A percentile compares a stretch with the other conserved stretches of the same genome.
Evolutionary conservation across 2,888 invertebrate species (phyloP).

Genomic region (Napeogenes sylphis): DNA sequence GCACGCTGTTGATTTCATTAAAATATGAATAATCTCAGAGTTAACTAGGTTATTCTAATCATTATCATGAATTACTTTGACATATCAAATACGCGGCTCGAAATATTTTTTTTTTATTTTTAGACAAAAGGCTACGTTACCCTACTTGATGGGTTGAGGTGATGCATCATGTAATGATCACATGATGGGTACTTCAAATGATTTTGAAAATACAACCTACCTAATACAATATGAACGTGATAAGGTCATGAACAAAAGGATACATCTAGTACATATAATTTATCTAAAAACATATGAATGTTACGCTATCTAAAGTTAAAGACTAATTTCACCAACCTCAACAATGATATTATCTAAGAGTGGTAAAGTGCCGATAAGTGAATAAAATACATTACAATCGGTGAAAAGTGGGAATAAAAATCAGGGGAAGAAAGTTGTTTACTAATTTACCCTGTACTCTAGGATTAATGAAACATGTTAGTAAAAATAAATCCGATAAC

Average conservation of each 20-base stretch:
- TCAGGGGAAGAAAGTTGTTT: constrained; percentile 64
- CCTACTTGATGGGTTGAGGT: constrained; percentile 70
- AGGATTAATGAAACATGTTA: constrained; percentile 64
- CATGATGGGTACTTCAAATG: constrained; percentile 45
- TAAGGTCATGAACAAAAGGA: constrained; percentile 35
- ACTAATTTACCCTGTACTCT: constrained; percentile 77
- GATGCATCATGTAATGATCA: constrained; percentile 48
- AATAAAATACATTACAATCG: constrained; percentile 64
- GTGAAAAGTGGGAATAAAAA: constrained; percentile 72
- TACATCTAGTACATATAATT: constrained; percentile 45
- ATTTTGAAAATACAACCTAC: constrained; percentile 43
- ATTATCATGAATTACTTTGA: constrained; percentile 76
- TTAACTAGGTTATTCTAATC: constrained; percentile 74
- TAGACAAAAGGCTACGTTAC: constrained; percentile 65
- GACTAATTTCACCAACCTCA: constrained; percentile 66
- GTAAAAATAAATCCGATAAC: constrained; percentile 23
- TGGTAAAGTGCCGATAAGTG: constrained; percentile 70
- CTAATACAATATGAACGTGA: constrained; percentile 42
- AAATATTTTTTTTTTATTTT: constrained; percentile 68
- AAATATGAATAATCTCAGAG: constrained; percentile 65
- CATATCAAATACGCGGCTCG: constrained; percentile 78
- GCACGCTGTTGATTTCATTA: constrained; percentile 67
- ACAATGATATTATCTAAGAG: constrained; percentile 65
- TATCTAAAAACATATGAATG: constrained; percentile 57
- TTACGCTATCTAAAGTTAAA: constrained; percentile 57